Evolutionary conservation across 2,797 vertebrate species (phyloP), one percentile per base, ranked within the genome.

Genomic region (Carcharodon carcharias): DNA sequence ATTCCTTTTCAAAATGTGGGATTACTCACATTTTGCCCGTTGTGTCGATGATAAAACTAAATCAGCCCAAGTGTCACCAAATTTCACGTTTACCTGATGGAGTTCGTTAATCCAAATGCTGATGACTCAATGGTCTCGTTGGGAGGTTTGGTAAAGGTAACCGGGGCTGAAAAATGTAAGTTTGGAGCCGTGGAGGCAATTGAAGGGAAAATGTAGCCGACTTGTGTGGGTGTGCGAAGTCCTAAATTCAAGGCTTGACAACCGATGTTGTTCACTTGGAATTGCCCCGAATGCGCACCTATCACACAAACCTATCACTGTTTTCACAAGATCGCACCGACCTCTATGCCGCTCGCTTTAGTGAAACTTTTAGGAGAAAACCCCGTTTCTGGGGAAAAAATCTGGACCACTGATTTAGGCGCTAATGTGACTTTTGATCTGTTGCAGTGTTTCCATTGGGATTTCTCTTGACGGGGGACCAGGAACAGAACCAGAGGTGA

Each of bases 361-460:
- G 91, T 58, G 40, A 16, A 91, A 85, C 21, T 45, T 85, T 85
- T 21, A 9, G 45, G 82, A 50, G 45, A 85, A 85, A 85, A 85
- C 23, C 23, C 82, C 5, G 26, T 26, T 23, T 45, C 11, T 12
- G 8, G 40, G 40, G 61, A 65, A n/a, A n/a, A 92, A 6, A 40
- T 67, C 63, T 65, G 61, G 63, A 45, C 63, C 91, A 67, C 21
- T 93, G 63, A 93, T 67, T 65, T 45, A 65, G 91, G 61, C 61
- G n/a, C n/a, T 65, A 65, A 93, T 93, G 21, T 93, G 61, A 65
- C 61, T 40, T 92, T 92, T 92, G 58, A 63, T 21, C 91, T 93
- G 63, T 63, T 45, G 40, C 35, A 67, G 40, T 93, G 23, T 93
- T 93, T 93, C 91, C 63, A 67, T 26, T 12, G 63, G n/a, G 63